These are phyloP conservation scores for Aethina tumida DNA, from an alignment of 1,140 invertebrate genomes.

Conservation along the genomic window DNA sequence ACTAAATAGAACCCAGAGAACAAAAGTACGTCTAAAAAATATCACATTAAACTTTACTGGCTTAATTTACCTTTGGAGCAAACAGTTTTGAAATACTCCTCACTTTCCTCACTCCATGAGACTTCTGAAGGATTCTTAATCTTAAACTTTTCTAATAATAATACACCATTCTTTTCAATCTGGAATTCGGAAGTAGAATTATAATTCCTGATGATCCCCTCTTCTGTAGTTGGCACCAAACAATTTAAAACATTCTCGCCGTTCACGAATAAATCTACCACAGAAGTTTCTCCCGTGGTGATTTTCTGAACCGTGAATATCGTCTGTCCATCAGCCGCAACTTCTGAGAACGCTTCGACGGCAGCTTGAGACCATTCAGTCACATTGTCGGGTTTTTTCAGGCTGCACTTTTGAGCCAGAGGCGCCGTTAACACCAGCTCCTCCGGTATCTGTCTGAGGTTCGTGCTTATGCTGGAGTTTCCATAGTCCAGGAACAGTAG, in stretches of 20 bases:
- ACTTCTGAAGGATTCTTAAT: too few species aligned
- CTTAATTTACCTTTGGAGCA: too few species aligned
- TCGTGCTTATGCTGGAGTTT: conserved; percentile 50
- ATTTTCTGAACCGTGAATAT: conserved; percentile 53
- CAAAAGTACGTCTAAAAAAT: too few species aligned
- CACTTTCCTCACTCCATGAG: too few species aligned
- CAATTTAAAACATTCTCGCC: conserved; percentile 50
- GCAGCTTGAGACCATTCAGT: conserved; percentile 51
- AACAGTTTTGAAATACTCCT: too few species aligned
- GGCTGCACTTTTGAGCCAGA: conserved; percentile 50
- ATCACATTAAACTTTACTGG: too few species aligned
- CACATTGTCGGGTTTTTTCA: conserved; percentile 49
- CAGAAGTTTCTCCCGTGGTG: conserved; percentile 51
- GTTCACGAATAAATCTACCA: conserved; percentile 51
- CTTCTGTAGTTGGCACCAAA: conserved; percentile 34
- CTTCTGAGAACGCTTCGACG: conserved; percentile 50
- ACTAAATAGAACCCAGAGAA: too few species aligned
- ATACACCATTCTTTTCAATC: too few species aligned
- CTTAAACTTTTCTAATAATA: too few species aligned
- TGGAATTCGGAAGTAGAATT: too few species aligned
- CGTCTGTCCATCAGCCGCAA: conserved; percentile 52
- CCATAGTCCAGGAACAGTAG: conserved; percentile 67
- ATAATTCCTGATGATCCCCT: too few species aligned
- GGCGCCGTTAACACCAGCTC: conserved; percentile 48
- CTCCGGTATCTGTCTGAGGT: conserved; percentile 50